phyloP scores from a whole-genome alignment of 64 coral and sea anemone species.

The Actinia equina region DNA sequence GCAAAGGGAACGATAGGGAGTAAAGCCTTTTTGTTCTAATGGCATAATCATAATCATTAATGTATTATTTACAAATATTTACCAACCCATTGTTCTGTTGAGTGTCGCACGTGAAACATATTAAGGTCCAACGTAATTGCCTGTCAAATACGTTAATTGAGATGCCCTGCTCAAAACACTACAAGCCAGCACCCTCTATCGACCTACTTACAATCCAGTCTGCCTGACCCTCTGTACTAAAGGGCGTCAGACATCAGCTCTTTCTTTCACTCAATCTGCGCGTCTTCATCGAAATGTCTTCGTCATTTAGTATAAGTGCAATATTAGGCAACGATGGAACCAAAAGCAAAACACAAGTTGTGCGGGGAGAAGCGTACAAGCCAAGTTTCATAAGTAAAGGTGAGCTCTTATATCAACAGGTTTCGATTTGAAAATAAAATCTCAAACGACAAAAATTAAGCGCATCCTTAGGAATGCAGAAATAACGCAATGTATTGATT shows the following conservation, averaged over 20 bases:
- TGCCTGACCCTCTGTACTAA: neutral
- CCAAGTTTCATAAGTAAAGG: neutral
- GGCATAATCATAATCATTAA: neutral
- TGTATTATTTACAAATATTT: constrained; percentile 46
- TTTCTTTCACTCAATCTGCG: neutral
- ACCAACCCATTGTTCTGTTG: constrained; percentile 49
- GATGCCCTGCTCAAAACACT: constrained; percentile 16
- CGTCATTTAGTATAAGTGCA: constrained; percentile 12
- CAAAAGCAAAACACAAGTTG: neutral
- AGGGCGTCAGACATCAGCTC: neutral
- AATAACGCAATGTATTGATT: neutral
- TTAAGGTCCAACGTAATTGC: constrained; percentile 47
- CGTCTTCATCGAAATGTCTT: constrained; percentile 1
- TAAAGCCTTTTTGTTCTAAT: neutral
- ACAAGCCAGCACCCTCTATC: constrained; percentile 9
- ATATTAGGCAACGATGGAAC: neutral
- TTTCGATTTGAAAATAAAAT: neutral
- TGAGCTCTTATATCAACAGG: constrained; percentile 7
- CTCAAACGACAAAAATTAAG: neutral
- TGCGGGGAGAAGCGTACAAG: neutral
- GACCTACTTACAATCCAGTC: neutral
- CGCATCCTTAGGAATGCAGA: neutral
- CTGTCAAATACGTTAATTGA: constrained; percentile 59
- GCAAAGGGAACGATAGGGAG: neutral
- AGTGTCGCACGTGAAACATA: constrained; percentile 31